Evolutionary conservation across 2,797 vertebrate genomes (phyloP), one percentile per base, ranked within the genome.

Genomic region (Phataginus tetradactyla): DNA sequence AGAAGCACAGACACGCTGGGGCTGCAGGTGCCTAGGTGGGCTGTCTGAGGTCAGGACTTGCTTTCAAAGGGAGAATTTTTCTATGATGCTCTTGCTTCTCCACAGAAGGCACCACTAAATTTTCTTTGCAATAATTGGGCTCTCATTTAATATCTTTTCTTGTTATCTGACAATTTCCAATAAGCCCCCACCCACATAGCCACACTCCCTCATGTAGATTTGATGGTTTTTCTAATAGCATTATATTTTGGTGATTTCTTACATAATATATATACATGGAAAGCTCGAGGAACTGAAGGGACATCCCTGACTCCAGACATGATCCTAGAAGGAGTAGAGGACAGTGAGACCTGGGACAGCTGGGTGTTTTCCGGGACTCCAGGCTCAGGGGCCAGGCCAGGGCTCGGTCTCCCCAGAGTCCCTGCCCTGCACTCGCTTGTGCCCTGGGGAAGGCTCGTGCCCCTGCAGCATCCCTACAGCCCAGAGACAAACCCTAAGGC

Each of bases 21-120:
- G 39, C 4, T 45, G 9, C 0, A 53, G 66, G 68, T 2, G 37
- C 49, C 27, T 2, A 0, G 1, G 12, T n/a, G 11, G 45, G 5
- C 42, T 29, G 14, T 7, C 39, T 20, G 39, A 49, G 34, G 20
- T 23, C 27, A 39, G 57, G 37, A 77, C 25, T 12, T 32, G 45
- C 45, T 72, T n/a, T 11, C 23, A 29, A 2, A 18, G 7, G 5
- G 32, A 80, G 7, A 32, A 42, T 17, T 20, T 63, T 61, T n/a
- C 57, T 57, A 1, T 27, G 21, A 84, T 23, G 27, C 53, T 61
- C 10, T 6, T 55, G 49, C 63, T 63, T 91, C 20, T 10, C n/a
- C 17, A 64, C 4, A 57, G 75, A 37, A 57, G 23, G 9, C 18
- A 64, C 18, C 11, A 51, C 29, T n/a, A 37, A 27, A 9, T 94